phyloP scores from a whole-genome alignment of 2,113 vertebrate species.

The Ailurus styani region DNA sequence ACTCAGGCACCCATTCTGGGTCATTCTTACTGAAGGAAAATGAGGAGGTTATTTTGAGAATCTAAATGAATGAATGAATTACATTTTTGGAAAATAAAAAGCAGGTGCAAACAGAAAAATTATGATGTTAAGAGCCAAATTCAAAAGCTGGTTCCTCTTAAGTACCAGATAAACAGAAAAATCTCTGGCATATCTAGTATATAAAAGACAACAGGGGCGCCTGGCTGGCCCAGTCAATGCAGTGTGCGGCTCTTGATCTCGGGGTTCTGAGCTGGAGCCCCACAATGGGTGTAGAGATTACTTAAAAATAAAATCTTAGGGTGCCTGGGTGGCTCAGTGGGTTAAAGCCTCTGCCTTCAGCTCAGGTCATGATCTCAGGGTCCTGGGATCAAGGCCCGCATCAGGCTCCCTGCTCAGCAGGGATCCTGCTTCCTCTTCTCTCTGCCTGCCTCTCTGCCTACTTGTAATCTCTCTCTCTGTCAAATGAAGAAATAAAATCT shows the following conservation, averaged over 20 bases:
- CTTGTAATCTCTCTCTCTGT: too few relatives aligned
- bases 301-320: background rate
- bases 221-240: background rate
- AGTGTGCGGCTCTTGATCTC: background rate
- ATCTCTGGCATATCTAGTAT: background rate
- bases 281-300: background rate
- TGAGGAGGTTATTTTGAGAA: background rate
- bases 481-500: too few relatives aligned
- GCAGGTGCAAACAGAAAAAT: background rate
- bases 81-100: background rate
- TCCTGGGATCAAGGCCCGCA: too few relatives aligned
- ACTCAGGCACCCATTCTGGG: too few relatives aligned
- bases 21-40: background rate
- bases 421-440: too few relatives aligned
- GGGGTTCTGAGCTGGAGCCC: background rate
- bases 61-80: background rate
- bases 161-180: background rate
- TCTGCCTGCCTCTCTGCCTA: too few relatives aligned
- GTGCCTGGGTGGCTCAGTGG: too few relatives aligned
- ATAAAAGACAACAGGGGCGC: background rate
- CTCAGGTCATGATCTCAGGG: too few relatives aligned
- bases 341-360: too few relatives aligned
- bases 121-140: background rate
- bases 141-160: background rate
- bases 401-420: too few relatives aligned